Evolutionary conservation across 2,888 invertebrate genomes (phyloP), one percentile per base, ranked within the genome.

Genomic region (Melanostoma mellinum): DNA sequence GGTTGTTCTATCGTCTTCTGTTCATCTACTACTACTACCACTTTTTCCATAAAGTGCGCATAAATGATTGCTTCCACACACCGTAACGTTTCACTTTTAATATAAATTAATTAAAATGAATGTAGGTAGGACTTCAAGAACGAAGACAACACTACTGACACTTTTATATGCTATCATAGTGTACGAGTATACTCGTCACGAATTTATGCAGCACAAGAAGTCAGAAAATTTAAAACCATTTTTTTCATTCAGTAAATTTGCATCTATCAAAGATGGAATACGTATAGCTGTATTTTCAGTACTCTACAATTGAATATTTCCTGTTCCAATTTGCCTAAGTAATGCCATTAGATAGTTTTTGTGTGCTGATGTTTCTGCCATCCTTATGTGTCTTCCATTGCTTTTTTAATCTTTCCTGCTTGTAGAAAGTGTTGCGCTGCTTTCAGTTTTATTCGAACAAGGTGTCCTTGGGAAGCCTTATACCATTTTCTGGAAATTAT

Each of bases 311-410:
- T 73, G 65, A 69, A 65, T 61, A 79, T 71, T 71, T 84, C 84
- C 84, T 73, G 69, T 79, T 79, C 55, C 74, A 84, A 84, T 84
- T 84, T 84, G 71, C 44, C 69, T 84, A 79, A 84, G 84, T 84
- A 84, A 84, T 79, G 74, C 69, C 74, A 78, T 78, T 69, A 78
- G 78, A 82, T 69, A 65, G 53, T 58, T 68, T 36, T 71, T 61
- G 40, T 61, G 76, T 81, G 58, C 58, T 76, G 71, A 6, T 46
- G 10, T 20, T n/a, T n/a, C n/a, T n/a, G n/a, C n/a, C n/a, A 38
- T 38, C 48, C 38, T 48, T 38, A 48, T 50, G 20, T 20, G 20
- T 20, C 20, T 32, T 32, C 4, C 50, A 38, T 63, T 9, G 53
- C 5, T 30, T 32, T 50, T 52, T 61, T 69, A 69, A 61, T 60